phyloP scores from a whole-genome alignment of 2,113 vertebrate species.

The Mesembrinibis cayennensis region DNA sequence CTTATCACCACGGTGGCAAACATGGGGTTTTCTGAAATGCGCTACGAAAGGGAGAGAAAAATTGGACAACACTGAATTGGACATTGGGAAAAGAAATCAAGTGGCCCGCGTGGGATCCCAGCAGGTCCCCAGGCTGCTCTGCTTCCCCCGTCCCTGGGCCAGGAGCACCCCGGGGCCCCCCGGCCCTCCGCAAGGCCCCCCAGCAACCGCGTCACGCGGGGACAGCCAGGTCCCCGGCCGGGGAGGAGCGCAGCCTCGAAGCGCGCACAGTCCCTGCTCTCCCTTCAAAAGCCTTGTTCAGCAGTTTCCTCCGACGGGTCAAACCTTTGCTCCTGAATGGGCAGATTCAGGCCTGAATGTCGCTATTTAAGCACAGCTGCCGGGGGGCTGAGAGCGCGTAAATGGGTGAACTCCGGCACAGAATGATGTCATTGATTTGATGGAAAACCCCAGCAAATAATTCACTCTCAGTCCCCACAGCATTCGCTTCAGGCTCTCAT shows the following conservation, averaged over 20 bases:
- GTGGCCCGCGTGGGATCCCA: fast-evolving
- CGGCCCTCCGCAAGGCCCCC: neutral
- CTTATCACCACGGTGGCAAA: neutral
- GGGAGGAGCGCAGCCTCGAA: neutral
- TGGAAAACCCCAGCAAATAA: constrained; percentile 27
- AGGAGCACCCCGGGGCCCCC: neutral
- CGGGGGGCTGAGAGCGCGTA: neutral
- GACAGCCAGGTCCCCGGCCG: fast-evolving
- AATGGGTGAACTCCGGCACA: constrained; percentile 27
- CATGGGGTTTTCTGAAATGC: neutral
- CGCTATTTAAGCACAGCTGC: constrained; percentile 48
- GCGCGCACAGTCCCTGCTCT: fast-evolving
- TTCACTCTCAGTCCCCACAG: neutral
- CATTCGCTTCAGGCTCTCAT: neutral
- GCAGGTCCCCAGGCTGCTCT: neutral
- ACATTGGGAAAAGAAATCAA: neutral
- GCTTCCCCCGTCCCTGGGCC: neutral
- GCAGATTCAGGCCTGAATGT: constrained; percentile 54
- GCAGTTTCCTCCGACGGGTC: neutral
- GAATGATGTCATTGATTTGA: constrained; percentile 14
- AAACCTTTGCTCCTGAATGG: constrained; percentile 20
- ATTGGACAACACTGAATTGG: neutral
- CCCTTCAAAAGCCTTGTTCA: constrained; percentile 29
- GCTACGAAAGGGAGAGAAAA: neutral
- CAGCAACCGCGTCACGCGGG: fast-evolving